Evolutionary conservation across 2,797 vertebrate species (phyloP).

Genomic region (Nyctalus aviator): DNA sequence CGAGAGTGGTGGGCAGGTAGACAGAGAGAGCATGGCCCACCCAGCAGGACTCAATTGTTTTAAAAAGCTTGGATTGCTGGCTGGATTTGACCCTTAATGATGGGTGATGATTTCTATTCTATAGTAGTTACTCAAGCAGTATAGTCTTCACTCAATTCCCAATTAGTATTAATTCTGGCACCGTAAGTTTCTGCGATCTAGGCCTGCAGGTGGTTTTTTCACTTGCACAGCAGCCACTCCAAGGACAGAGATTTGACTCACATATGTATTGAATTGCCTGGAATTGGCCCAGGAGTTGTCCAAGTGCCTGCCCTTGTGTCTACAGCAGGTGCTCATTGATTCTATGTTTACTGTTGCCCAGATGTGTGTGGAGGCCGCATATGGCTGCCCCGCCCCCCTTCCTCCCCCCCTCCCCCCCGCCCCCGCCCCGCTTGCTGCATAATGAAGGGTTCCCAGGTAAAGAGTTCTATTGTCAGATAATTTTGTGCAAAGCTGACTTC

Average conservation of each 20-base stretch:
- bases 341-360: neutral
- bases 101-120: neutral
- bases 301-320: neutral
- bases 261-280: neutral
- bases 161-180: neutral
- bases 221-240: neutral
- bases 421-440: neutral
- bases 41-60: neutral
- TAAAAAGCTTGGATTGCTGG: neutral
- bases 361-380: neutral
- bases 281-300: neutral
- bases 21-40: neutral
- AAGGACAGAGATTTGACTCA: neutral
- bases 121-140: no score
- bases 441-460: constrained; percentile 13
- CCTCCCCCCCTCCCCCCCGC: no score
- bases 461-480: constrained; percentile 51
- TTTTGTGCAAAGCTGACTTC: constrained; percentile 71
- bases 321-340: neutral
- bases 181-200: neutral
- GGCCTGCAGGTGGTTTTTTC: neutral
- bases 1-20: neutral
- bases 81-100: neutral
- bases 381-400: neutral
- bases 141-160: neutral